Evolutionary conservation across 2,113 vertebrate species (phyloP).

Genomic region (Psophia crepitans): DNA sequence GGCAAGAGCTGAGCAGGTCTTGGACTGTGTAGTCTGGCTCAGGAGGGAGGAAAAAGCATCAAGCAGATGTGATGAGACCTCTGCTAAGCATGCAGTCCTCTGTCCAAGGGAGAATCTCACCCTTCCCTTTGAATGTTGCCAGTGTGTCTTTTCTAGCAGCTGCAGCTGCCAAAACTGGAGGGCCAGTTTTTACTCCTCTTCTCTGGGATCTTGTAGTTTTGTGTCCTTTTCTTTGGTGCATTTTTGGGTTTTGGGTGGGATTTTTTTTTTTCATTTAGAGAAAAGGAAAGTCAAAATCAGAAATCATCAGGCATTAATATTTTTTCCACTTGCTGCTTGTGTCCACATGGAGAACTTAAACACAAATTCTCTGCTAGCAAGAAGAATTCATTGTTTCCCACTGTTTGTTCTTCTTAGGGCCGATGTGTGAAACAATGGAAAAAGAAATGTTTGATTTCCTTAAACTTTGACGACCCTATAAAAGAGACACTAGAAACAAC

Average conservation of each 20-base stretch:
- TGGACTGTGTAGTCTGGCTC: not conserved
- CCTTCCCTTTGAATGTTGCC: not conserved
- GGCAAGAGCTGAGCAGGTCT: not conserved
- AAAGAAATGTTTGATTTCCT: not conserved
- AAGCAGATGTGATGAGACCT: not conserved
- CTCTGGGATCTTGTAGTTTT: not conserved
- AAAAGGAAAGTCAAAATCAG: not conserved
- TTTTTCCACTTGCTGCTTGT: not conserved
- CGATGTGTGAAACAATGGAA: not conserved
- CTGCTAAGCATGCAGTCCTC: not conserved
- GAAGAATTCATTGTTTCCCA: not conserved
- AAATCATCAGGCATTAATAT: not conserved
- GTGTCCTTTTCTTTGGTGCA: not conserved
- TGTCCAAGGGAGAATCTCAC: not conserved
- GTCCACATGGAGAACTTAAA: not conserved
- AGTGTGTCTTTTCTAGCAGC: not conserved
- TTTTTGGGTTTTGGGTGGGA: no score
- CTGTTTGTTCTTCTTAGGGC: not conserved
- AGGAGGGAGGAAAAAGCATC: not conserved
- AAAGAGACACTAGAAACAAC: not conserved
- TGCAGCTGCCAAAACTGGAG: not conserved
- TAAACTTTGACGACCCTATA: not conserved
- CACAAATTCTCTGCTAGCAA: not conserved
- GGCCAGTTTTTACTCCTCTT: not conserved
- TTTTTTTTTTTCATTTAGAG: not conserved